Evolutionary conservation across 2,113 vertebrate species (phyloP), one percentile per base, ranked within the genome.

Genomic region (Puffinus mauretanicus): DNA sequence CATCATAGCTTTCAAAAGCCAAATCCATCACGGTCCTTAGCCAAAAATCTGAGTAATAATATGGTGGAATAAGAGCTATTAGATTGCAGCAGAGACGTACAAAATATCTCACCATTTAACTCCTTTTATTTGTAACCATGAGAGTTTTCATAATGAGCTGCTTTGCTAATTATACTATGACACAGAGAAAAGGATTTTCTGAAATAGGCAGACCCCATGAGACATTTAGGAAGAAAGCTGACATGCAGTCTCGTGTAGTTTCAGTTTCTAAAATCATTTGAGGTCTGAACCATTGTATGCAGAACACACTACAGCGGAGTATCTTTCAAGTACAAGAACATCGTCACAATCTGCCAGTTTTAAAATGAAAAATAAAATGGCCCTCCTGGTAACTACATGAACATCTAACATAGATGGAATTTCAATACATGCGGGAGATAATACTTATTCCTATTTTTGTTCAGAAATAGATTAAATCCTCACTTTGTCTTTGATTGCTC

Each of bases 391-490:
- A 93, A 66, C 51, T 54, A 60, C 64, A n/a, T 46, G 64, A 88
- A 81, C 27, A 70, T 67, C 19, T 69, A 77, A 70, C 40, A 66
- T 27, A 83, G 30, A 34, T 67, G 32, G 58, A 54, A 73, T 77
- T 93, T 86, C 69, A 95, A 18, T 78, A 38, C 10, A 34, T 46
- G 32, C n/a, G 42, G 64, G 38, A 73, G 29, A 71, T 73, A 81
- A 93, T 85, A 85, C 51, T 80, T 92, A 40, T 38, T 70, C 62
- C 42, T 80, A 18, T 46, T 73, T 87, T 88, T 46, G 40, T 55
- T 90, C 92, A 83, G 71, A 93, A 86, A 92, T 51, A 79, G 72
- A 86, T 89, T 71, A 84, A 81, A 81, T 67, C n/a, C 20, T 91
- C 25, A 58, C 18, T 88, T 92, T 72, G 46, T 36, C 66, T 88